A percentile compares a stretch with the other conserved stretches of the same genome.
Conservation (phyloP, 2,888 invertebrate genomes). For the Salpingus planirostris region DNA sequence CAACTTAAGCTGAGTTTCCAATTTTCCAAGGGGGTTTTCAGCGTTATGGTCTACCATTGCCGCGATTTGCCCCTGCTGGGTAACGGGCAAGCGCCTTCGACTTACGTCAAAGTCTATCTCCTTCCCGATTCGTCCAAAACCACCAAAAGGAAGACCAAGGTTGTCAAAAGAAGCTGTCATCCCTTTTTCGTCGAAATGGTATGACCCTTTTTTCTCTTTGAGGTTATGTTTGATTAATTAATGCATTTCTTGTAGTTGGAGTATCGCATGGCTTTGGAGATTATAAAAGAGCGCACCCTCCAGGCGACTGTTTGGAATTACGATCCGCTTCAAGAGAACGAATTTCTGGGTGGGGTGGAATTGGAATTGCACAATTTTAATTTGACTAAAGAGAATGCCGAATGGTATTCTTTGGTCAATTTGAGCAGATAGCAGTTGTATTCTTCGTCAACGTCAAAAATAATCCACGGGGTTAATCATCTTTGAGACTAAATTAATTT, state of each 20-base stretch:
- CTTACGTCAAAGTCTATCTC: slow-evolving; percentile 87
- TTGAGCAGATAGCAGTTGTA: slow-evolving; percentile 32
- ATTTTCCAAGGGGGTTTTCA: slow-evolving; percentile 64
- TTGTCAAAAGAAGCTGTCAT: slow-evolving; percentile 83
- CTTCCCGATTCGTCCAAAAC: slow-evolving; percentile 86
- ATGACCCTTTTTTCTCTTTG: slow-evolving; percentile 12
- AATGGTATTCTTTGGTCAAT: slow-evolving; percentile 71
- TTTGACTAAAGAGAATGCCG: slow-evolving; percentile 67
- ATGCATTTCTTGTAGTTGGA: slow-evolving; percentile 61
- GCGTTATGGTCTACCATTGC: slow-evolving; percentile 84
- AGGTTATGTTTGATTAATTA: background rate
- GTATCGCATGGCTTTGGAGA: slow-evolving; percentile 75
- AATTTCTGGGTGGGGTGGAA: slow-evolving; percentile 87
- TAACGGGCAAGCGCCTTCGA: slow-evolving; percentile 76
- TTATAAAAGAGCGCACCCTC: slow-evolving; percentile 64
- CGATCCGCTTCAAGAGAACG: slow-evolving; percentile 88
- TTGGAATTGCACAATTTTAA: slow-evolving; percentile 66
- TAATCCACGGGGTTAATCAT: too few relatives aligned
- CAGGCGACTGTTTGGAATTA: slow-evolving; percentile 94
- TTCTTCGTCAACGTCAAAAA: slow-evolving; percentile 2
- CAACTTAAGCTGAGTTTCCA: slow-evolving; percentile 72
- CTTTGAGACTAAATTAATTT: too few relatives aligned
- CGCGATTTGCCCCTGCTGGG: slow-evolving; percentile 74
- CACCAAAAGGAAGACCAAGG: slow-evolving; percentile 94
- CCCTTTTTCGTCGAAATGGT: slow-evolving; percentile 99